Evolutionary conservation across 2,113 vertebrate species (phyloP).

Genomic region (Mormyrus lacerda): DNA sequence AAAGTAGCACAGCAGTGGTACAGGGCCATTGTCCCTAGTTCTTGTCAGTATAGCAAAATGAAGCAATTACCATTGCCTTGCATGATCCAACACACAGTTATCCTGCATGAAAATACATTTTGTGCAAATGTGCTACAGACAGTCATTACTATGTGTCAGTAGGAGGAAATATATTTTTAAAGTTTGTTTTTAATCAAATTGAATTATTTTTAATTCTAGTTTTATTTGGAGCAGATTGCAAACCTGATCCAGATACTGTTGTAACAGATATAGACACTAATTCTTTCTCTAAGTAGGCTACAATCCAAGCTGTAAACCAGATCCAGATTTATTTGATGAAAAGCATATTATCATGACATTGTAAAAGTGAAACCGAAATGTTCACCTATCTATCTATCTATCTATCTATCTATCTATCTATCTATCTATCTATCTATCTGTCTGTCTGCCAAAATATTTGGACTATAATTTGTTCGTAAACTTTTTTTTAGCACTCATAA

Average conservation of each 20-base stretch:
- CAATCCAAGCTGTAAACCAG: not conserved
- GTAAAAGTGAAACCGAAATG: not conserved
- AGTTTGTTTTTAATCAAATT: not conserved
- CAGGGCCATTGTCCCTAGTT: not conserved
- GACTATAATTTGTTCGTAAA: not conserved
- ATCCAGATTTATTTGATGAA: not conserved
- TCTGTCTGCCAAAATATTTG: not conserved
- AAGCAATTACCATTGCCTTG: not conserved
- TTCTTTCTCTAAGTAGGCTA: not conserved
- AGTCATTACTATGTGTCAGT: not conserved
- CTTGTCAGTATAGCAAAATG: not conserved
- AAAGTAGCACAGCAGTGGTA: not conserved
- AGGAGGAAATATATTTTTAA: slow-evolving; percentile 1
- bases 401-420: not conserved
- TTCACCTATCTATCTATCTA: not conserved
- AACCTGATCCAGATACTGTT: not conserved
- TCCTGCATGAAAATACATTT: not conserved
- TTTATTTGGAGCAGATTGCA: not conserved
- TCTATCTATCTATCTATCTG: not conserved
- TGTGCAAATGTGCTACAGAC: slow-evolving; percentile 1
- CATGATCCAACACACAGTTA: not conserved
- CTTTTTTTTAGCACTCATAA: not conserved
- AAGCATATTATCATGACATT: not conserved
- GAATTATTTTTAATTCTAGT: slow-evolving; percentile 6
- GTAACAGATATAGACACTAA: not conserved